Base-by-base conservation (phyloP, 2,113 vertebrate species). In the Neoarius graeffei region DNA sequence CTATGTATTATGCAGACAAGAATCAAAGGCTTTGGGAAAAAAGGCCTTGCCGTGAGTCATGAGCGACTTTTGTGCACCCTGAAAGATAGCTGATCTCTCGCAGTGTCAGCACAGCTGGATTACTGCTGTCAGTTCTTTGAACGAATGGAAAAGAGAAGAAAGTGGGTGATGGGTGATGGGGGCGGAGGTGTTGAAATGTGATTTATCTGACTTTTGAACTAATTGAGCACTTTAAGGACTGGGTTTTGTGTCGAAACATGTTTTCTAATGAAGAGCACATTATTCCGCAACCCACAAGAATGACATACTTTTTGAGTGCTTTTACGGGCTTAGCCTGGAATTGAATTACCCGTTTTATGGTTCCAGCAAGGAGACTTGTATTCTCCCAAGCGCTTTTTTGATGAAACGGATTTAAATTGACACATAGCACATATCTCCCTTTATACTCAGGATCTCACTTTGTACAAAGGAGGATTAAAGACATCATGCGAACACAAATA, bases 161-260 rank as follows among this genome's bases (percentile, higher is more conserved):
- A 83, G 81, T 83, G 81, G 59, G 60, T 66, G 81, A 4, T 4
- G 59, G 59, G 19, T 62, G 27, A 60, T 11, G 35, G 19, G 35
- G 14, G 64, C 0, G 76, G 56, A 30, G 42, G 27, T 66, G 73
- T 86, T 79, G 25, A 69, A 90, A 73, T 62, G 79, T 85, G 84
- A 92, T 90, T 92, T 85, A 76, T 87, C 71, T 80, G 69, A 89
- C 84, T 67, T 90, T 82, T 82, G 85, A 89, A 89, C 87, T 85
- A 82, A 81, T 89, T 84, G 81, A 13, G 50, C 64, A 88, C 81
- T 84, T 57, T 80, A 81, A 89, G 42, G 20, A 56, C 57, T 0
- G 56, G 64, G 84, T 80, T 85, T 66, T 80, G n/a, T 85, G 62
- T 74, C 73, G 84, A 87, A 66, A 83, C 77, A 27, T 86, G 60